A percentile compares a stretch with the other conserved stretches of the same genome.
Conservation (phyloP, 2,113 vertebrate genomes). For the Corythornis madagascariensis region DNA sequence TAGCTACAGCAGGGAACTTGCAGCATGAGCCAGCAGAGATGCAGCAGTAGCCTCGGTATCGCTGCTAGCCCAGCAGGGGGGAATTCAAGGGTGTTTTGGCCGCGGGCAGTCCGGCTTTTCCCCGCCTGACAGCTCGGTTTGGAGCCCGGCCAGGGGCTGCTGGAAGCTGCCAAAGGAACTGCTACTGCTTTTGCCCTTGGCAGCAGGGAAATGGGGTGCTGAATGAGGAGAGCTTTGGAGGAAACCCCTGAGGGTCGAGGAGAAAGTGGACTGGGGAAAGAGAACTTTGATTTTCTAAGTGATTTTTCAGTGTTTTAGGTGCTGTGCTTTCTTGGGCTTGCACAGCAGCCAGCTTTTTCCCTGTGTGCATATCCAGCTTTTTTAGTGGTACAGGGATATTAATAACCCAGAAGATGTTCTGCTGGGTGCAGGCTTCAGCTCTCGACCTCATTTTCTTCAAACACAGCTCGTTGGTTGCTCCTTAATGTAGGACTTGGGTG, state of each 20-base stretch:
- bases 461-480: rapidly evolving
- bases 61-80: neutral
- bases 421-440: neutral
- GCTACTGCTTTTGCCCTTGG: neutral
- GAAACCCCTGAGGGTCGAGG: rapidly evolving
- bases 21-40: neutral
- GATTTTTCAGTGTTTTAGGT: rapidly evolving
- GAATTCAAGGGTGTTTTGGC: neutral
- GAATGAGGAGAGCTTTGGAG: neutral
- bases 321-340: neutral
- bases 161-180: neutral
- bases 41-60: neutral
- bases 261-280: neutral
- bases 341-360: neutral
- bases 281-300: neutral
- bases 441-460: neutral
- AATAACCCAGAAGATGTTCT: neutral
- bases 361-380: slow-evolving; percentile 13
- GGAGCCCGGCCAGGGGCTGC: neutral
- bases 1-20: neutral
- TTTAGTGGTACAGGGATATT: neutral
- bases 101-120: neutral
- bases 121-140: neutral
- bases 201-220: neutral
- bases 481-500: neutral